phyloP scores from a whole-genome alignment of 2,888 invertebrate genomes.

The Chorisops tibialis region DNA sequence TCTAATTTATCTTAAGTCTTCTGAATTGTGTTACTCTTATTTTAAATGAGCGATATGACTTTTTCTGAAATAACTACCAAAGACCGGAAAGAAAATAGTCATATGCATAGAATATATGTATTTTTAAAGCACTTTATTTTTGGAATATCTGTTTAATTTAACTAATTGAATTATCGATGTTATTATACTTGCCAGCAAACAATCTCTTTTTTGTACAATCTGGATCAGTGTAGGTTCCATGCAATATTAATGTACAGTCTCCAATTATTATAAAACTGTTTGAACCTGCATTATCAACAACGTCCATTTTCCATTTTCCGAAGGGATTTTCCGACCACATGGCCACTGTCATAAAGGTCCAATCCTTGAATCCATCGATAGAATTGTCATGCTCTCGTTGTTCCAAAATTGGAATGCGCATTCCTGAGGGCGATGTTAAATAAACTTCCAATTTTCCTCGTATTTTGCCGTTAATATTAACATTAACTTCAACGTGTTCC shows the following conservation, averaged over 20 bases:
- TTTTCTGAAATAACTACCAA: no score
- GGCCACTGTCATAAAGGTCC: constrained; percentile 87
- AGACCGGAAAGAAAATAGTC: no score
- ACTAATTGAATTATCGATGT: no score
- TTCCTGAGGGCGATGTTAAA: constrained; percentile 77
- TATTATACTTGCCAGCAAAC: background rate
- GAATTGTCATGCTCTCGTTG: constrained; percentile 69
- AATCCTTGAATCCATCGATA: constrained; percentile 67
- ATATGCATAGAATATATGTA: no score
- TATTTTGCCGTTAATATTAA: constrained; percentile 65
- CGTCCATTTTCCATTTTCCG: constrained; percentile 64
- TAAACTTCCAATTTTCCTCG: constrained; percentile 75
- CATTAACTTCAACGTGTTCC: constrained; percentile 80
- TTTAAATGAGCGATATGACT: no score
- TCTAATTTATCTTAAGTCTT: no score
- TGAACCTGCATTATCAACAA: constrained; percentile 44
- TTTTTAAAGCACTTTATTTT: no score
- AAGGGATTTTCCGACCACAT: constrained; percentile 83
- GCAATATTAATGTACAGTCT: constrained; percentile 33
- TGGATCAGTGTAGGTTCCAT: constrained; percentile 31
- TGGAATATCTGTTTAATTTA: no score
- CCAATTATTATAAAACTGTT: constrained; percentile 25
- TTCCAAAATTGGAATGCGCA: constrained; percentile 66
- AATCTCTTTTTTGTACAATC: background rate
- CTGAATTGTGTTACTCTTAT: no score